Base-by-base conservation (phyloP, 2,888 invertebrate genomes). In the Rugalucina vietnamica region DNA sequence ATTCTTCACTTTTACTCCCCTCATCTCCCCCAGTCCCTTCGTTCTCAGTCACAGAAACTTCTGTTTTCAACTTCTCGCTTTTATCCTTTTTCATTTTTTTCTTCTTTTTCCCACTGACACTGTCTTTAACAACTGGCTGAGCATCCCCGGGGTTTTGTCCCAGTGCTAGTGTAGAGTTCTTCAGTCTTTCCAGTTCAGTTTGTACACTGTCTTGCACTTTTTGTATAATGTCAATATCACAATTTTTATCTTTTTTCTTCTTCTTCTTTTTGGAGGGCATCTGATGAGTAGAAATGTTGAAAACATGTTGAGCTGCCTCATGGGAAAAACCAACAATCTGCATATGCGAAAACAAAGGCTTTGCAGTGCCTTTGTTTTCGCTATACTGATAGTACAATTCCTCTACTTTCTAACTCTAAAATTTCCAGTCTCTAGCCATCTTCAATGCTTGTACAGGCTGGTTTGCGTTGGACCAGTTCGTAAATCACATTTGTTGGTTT, bases 191-290 rank as follows among this genome's bases (percentile, higher is more conserved):
- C 82, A 84, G 73, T 69, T 83, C 70, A 39, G 77, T 73, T 12
- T 83, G 82, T 37, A 86, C 60, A 69, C 82, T 76, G 65, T 84
- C 37, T 75, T 82, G 81, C 10, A 85, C 84, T 72, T 73, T 81
- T 32, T 84, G 82, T 36, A 82, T 82, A 14, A 84, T 81, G 65
- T 87, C 85, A n/a, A 72, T 81, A 39, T 83, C 86, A 49, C 75
- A 50, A 75, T 76, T 73, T 34, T 50, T 86, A 73, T 78, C 79
- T 43, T 86, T 85, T 77, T 87, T 86, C 72, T 79, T 79, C 76
- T 88, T 85, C 65, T 83, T 82, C 79, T 85, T 81, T 34, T n/a
- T n/a, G n/a, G 85, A 84, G 75, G 77, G 84, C 54, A 81, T 70
- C 80, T 84, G 14, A 5, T 79, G 79, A 32, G 70, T 71, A 72